A percentile compares a stretch with the other conserved stretches of the same genome.
These are phyloP conservation scores for Oreortyx pictus DNA, from an alignment of 2,797 vertebrate genomes.

Conservation along the genomic window DNA sequence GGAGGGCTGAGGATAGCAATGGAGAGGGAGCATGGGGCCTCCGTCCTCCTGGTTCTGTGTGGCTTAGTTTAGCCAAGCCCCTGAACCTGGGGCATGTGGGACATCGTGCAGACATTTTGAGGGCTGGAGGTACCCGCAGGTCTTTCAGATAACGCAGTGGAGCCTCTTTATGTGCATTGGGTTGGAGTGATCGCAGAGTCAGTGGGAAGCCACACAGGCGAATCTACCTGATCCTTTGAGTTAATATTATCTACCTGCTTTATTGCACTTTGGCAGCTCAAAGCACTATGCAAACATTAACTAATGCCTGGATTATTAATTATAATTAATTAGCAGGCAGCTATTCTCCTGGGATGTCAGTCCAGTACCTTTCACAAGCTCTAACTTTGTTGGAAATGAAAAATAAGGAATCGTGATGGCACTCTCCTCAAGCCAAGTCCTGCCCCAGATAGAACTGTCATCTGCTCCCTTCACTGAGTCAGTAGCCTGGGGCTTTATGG, in stretches of 20 bases:
- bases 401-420: constrained; percentile 51
- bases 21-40: neutral
- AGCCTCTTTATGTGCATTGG: neutral
- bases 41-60: neutral
- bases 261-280: constrained; percentile 40
- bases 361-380: constrained; percentile 9
- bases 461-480: constrained; percentile 65
- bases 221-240: neutral
- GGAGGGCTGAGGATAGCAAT: neutral
- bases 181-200: neutral
- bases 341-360: constrained; percentile 48
- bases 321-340: constrained; percentile 62
- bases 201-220: neutral
- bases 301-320: constrained; percentile 70
- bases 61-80: neutral
- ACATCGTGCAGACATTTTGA: neutral
- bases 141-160: neutral
- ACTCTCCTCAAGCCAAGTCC: constrained; percentile 55
- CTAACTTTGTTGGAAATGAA: constrained; percentile 41
- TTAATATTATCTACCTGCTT: neutral
- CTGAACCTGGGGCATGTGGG: neutral
- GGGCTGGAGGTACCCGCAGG: neutral
- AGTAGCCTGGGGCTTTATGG: constrained; percentile 55
- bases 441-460: constrained; percentile 64
- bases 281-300: constrained; percentile 65